Percentiles rank a stretch among this genome's conserved stretches.
Evolutionary conservation across 1,140 invertebrate species (phyloP).

Genomic region (Chlorops oryzae): DNA sequence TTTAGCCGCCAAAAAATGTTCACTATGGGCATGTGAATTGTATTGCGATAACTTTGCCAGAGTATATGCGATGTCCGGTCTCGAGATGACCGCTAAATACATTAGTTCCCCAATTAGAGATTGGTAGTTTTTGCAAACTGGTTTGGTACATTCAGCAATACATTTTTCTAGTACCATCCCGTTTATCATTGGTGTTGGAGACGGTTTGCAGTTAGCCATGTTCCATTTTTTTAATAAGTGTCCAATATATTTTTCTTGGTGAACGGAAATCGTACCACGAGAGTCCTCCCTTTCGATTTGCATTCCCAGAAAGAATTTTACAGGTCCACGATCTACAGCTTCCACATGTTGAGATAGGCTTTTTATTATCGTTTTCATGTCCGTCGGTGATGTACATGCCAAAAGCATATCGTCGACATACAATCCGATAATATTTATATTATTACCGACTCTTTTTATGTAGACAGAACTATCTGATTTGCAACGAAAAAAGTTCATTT

Average conservation of each 20-base stretch:
- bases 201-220: not conserved
- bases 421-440: constrained; percentile 5
- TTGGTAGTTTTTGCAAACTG: constrained; percentile 28
- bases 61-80: constrained; percentile 46
- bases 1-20: constrained; percentile 41
- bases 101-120: constrained; percentile 41
- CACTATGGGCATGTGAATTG: constrained; percentile 25
- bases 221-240: not conserved
- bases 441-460: not conserved
- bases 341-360: constrained; percentile 21
- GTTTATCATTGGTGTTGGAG: not conserved
- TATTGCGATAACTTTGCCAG: constrained; percentile 39
- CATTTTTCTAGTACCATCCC: not conserved
- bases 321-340: constrained; percentile 21
- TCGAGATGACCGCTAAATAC: constrained; percentile 38
- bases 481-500: constrained; percentile 15
- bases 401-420: constrained; percentile 18
- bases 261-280: not conserved
- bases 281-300: constrained; percentile 21
- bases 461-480: constrained; percentile 19
- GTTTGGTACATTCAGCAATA: not conserved
- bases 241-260: not conserved
- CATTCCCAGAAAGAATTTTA: constrained; percentile 32
- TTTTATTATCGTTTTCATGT: constrained; percentile 16
- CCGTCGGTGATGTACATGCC: constrained; percentile 9